Base-by-base conservation (phyloP, 1,140 invertebrate species). In the Trichonephila inaurata region DNA sequence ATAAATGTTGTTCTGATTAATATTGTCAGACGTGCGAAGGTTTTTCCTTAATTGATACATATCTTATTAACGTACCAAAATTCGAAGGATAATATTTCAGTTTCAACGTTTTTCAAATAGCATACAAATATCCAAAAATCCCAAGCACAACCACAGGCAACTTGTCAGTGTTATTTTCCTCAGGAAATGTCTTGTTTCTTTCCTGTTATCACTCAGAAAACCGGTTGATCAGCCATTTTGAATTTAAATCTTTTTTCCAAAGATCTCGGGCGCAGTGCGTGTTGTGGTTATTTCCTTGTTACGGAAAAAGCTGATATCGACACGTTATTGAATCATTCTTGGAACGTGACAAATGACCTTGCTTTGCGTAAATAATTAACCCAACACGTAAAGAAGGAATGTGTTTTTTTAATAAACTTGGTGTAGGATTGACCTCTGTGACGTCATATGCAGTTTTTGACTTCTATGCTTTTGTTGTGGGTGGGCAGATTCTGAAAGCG, bases 351-450 rank as follows among this genome's bases (percentile, higher is more conserved):
- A 40, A 69, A 44, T 21, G 66, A 58, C 88, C 88, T 89, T 89
- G 88, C 33, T 14, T 16, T 77, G n/a, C 66, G 40, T 89, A 24
- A 89, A 72, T 72, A 88, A 88, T 88, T 88, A 88, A 64, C 86
- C 12, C 19, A 2, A 40, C 18, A 88, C 51, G 19, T 40, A 33
- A 64, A 10, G 24, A 60, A 24, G 33, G 33, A 64, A 6, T 28
- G 51, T 33, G 33, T 77, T 28, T 85, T 85, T 85, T n/a, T n/a
- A 33, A 60, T 4, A 33, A 24, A 44, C 21, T 24, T 10, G 7
- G 86, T 16, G 86, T 88, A 58, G 86, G 86, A 88, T 64, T 66
- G 86, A 88, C 86, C 86, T 88, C 51, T 88, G 86, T 88, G 86
- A 88, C 61, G 86, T 88, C 86, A 88, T 28, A 28, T 19, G 14